These are phyloP conservation scores for Hydrocynus forskahlii DNA, from an alignment of 2,797 vertebrate species.

Conservation along the genomic window DNA sequence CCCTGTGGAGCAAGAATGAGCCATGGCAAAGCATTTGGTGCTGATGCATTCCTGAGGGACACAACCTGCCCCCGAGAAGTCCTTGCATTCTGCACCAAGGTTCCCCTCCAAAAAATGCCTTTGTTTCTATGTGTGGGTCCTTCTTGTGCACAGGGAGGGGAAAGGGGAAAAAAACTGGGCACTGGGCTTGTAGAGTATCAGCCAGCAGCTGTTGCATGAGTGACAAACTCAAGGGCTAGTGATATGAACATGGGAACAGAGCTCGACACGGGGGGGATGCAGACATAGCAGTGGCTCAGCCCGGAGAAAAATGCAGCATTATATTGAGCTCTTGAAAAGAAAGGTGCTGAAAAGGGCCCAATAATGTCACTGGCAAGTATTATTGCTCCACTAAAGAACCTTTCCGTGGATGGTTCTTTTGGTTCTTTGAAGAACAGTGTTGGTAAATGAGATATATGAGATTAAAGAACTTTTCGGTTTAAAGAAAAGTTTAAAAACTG, in stretches of 20 bases:
- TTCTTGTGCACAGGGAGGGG: constrained; percentile 70
- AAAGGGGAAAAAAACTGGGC: constrained; percentile 40
- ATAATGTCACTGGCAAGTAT: too few relatives aligned
- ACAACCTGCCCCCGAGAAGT: constrained; percentile 65
- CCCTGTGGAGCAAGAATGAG: constrained; percentile 67
- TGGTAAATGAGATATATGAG: too few relatives aligned
- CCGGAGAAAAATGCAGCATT: constrained; percentile 57
- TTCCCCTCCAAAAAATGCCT: constrained; percentile 72
- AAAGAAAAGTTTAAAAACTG: too few relatives aligned
- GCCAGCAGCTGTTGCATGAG: constrained; percentile 89
- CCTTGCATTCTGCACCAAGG: constrained; percentile 78
- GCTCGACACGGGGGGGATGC: constrained; percentile 74
- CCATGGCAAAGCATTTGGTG: constrained; percentile 56
- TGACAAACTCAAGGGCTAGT: constrained; percentile 85
- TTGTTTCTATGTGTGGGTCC: constrained; percentile 79
- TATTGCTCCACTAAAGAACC: neutral
- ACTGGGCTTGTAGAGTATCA: constrained; percentile 82
- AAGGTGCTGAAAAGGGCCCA: neutral
- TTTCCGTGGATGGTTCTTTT: neutral
- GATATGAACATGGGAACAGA: constrained; percentile 87
- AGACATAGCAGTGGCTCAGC: constrained; percentile 78
- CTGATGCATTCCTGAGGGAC: constrained; percentile 64
- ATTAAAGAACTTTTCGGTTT: too few relatives aligned
- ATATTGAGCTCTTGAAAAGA: neutral
- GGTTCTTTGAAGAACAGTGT: neutral